Percentiles rank a stretch among this genome's conserved stretches.
phyloP scores from a whole-genome alignment of 2,888 invertebrate genomes.

The Incurvaria masculella region DNA sequence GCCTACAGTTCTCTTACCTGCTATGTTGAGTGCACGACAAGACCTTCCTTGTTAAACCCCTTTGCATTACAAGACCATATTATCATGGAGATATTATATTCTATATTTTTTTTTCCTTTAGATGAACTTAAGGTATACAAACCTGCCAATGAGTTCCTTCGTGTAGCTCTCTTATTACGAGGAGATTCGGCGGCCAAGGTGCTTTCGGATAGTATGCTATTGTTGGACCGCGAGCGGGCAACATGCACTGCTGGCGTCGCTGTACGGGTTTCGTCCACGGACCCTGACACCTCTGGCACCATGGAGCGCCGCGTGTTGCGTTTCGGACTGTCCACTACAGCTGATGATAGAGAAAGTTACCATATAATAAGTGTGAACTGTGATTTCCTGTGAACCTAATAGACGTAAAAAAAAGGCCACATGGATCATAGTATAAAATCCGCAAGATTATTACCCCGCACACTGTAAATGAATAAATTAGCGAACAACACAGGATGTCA shows the following conservation, averaged over 20 bases:
- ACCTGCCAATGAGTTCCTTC: conserved; percentile 39
- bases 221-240: conserved; percentile 33
- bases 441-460: no score
- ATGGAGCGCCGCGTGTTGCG: conserved; percentile 20
- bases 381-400: no score
- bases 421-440: no score
- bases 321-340: conserved; percentile 20
- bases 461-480: no score
- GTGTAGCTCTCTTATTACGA: conserved; percentile 38
- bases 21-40: no score
- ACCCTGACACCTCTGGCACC: conserved; percentile 26
- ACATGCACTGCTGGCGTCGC: conserved; percentile 38
- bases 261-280: conserved; percentile 24
- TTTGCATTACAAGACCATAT: no score
- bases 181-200: conserved; percentile 30
- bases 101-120: neutral
- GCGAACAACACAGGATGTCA: no score
- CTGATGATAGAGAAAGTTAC: conserved; percentile 7
- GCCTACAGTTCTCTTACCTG: no score
- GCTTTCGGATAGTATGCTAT: conserved; percentile 32
- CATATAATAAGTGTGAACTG: conserved; percentile 17
- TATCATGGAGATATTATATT: no score
- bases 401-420: no score
- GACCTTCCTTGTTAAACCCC: no score
- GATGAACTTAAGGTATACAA: conserved; percentile 16